Evolutionary conservation across 2,797 vertebrate genomes (phyloP), one percentile per base, ranked within the genome.

Genomic region (Enteromius fasciolatus): DNA sequence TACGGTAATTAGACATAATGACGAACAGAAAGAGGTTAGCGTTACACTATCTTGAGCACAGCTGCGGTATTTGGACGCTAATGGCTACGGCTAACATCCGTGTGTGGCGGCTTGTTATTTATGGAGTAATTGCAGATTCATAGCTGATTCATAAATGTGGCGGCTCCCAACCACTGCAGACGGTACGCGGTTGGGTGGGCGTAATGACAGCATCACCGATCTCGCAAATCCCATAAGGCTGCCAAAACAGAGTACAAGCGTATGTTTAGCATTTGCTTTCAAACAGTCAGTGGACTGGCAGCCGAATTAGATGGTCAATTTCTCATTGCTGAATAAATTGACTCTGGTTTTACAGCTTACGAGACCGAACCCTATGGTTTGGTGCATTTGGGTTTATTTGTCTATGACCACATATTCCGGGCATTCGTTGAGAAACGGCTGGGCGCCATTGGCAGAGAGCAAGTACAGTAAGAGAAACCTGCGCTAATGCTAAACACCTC

Each of bases 51-150:
- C 77, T 18, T 18, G 20, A 72, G 39, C 20, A 28, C 80, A 83
- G 69, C 80, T 84, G 81, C 78, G 54, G 57, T 18, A 64, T 57
- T 72, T 78, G 72, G 74, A 80, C 17, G 41, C 57, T 70, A 75
- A 86, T 83, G 36, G 66, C 68, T 54, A 70, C 63, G 31, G 76
- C 84, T 83, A 44, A 44, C 46, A 66, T 78, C 79, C 33, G 20
- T 66, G 20, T 66, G 66, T n/a, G 31, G 75, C 25, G 23, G 76
- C 48, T 84, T 78, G 77, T 84, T 83, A 87, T 87, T 87, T 87
- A 88, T 83, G 84, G 69, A 84, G 78, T 83, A 86, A 86, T 86
- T 81, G 84, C 84, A 84, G 83, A 87, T 84, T 87, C 82, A 85
- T 83, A 50, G 63, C 46, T 50, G 73, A 80, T 74, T 84, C 80